phyloP scores from a whole-genome alignment of 2,888 invertebrate genomes.

The Phaedon cochleariae region DNA sequence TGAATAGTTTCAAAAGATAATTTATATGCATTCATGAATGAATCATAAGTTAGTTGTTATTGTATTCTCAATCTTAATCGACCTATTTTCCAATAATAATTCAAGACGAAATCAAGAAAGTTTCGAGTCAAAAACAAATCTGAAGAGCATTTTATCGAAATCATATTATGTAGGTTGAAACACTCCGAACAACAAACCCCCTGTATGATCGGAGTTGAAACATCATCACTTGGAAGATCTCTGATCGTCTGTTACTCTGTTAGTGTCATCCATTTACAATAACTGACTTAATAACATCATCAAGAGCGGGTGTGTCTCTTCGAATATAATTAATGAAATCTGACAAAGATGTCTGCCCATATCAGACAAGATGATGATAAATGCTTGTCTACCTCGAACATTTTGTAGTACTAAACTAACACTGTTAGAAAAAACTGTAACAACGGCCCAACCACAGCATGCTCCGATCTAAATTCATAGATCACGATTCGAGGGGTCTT shows the following conservation, averaged over 20 bases:
- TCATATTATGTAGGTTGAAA: no score
- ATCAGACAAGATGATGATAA: constrained; percentile 29
- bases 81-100: no score
- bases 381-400: constrained; percentile 20
- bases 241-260: not conserved
- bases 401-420: constrained; percentile 23
- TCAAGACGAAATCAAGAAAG: no score
- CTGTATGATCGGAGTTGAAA: no score
- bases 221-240: no score
- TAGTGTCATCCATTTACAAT: not conserved
- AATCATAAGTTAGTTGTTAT: no score
- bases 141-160: no score
- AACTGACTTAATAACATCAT: constrained; percentile 12
- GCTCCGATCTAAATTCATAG: constrained; percentile 31
- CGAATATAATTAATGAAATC: constrained; percentile 26
- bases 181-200: no score
- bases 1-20: no score
- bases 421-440: constrained; percentile 31
- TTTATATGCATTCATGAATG: no score
- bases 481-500: constrained; percentile 27
- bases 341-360: constrained; percentile 24
- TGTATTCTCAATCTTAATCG: no score
- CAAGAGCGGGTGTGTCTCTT: not conserved
- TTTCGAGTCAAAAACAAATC: no score
- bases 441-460: constrained; percentile 29